Evolutionary conservation across 2,797 vertebrate genomes (phyloP), one percentile per base, ranked within the genome.

Genomic region (Spondyliosoma cantharus): DNA sequence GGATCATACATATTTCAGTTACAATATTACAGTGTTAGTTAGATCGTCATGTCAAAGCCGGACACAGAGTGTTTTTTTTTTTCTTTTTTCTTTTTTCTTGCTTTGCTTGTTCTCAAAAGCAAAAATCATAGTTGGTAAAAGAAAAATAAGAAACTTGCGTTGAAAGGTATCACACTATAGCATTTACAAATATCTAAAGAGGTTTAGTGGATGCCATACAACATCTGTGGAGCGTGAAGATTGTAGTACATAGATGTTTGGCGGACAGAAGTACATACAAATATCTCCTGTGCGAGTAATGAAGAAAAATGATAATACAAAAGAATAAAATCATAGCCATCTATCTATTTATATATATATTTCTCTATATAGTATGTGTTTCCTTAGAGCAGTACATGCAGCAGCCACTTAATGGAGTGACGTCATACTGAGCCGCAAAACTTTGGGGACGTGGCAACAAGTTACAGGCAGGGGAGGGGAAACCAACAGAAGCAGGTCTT

Each of bases 1-100:
- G 96, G 96, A 96, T 97, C 96, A 97, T 98, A 98, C 95, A 97
- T 96, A 96, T 93, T 96, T 96, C 93, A 96, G 95, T 95, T 96
- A 97, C 96, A 98, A 97, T 96, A 96, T 95, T 96, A 96, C 94
- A 95, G 95, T 97, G 96, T 96, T 96, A 97, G 93, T 92, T 96
- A 96, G 96, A 94, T 96, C 93, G 89, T 94, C 95, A 97, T 96
- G 96, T 96, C 95, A 96, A 96, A 94, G 95, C 94, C 91, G 94
- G 94, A 96, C 95, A 96, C 94, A 96, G 94, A 96, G 93, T 89
- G 89, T 92, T 85, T 88, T 87, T 89, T 88, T 83, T 82, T 93
- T 77, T 61, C 64, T 45, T 80, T 92, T 90, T 82, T 54, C 62
- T 70, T 37, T 84, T 93, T 91, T 85, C 75, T 94, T 89, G 93